Conservation (phyloP, 2,113 vertebrate genomes). For the Oxyura jamaicensis region DNA sequence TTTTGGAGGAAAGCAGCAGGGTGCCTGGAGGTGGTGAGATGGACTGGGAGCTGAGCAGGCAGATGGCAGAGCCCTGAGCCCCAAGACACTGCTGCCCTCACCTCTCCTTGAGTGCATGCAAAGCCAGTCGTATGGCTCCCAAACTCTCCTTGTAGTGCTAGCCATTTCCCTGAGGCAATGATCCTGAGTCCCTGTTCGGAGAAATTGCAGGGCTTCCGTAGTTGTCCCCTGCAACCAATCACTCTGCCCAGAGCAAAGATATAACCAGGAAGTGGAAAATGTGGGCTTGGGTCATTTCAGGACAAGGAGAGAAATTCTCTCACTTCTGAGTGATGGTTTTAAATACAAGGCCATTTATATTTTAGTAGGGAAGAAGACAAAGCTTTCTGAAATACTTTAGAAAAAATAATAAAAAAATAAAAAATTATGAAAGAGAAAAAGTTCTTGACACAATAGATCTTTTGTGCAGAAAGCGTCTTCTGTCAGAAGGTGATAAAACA, state of each 20-base stretch:
- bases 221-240: not conserved
- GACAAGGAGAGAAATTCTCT: not conserved
- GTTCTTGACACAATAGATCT: not conserved
- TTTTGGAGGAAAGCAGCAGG: not conserved
- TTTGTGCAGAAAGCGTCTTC: not conserved
- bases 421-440: not conserved
- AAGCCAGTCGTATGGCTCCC: not conserved
- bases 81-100: accelerated
- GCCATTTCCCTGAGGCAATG: accelerated
- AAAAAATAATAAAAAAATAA: not conserved
- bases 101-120: not conserved
- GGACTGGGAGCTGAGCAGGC: not conserved
- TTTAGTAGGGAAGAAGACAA: not conserved
- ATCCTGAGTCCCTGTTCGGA: not conserved
- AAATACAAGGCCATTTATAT: not conserved
- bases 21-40: not conserved
- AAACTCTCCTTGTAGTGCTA: not conserved
- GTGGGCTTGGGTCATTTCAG: not conserved
- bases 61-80: not conserved
- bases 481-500: not conserved
- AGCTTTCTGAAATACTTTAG: not conserved
- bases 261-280: not conserved
- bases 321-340: not conserved
- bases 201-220: not conserved
- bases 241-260: not conserved